phyloP scores from a whole-genome alignment of 2,888 invertebrate species.

The Lasioglossum figueresi region DNA sequence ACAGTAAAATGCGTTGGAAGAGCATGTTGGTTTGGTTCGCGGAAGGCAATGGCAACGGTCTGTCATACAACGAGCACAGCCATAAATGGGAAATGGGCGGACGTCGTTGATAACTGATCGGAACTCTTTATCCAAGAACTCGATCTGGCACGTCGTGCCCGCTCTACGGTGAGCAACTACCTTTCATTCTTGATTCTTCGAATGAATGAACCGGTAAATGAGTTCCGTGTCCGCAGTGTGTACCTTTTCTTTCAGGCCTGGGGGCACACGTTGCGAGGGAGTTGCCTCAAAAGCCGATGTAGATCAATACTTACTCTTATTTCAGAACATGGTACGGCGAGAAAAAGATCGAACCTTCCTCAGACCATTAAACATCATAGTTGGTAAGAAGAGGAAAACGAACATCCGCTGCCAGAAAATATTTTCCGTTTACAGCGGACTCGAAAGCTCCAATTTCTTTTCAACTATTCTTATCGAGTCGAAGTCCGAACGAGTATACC shows the following conservation, averaged over 20 bases:
- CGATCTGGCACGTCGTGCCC: slow-evolving; percentile 48
- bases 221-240: slow-evolving; percentile 47
- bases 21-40: slow-evolving; percentile 31
- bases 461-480: neutral
- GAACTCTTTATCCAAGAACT: slow-evolving; percentile 58
- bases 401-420: neutral
- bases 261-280: neutral
- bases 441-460: neutral
- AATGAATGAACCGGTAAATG: slow-evolving; percentile 67
- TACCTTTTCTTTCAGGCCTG: slow-evolving; percentile 30
- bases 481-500: neutral
- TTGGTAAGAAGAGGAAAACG: slow-evolving; percentile 10
- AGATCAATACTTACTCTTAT: slow-evolving; percentile 38
- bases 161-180: slow-evolving; percentile 54
- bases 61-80: slow-evolving; percentile 21
- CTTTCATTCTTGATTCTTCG: slow-evolving; percentile 60
- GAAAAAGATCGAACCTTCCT: slow-evolving; percentile 16
- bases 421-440: neutral
- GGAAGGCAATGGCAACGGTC: slow-evolving; percentile 44
- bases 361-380: slow-evolving; percentile 16
- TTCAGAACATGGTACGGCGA: neutral
- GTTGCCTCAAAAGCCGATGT: slow-evolving; percentile 32
- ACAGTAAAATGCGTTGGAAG: neutral
- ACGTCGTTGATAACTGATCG: slow-evolving; percentile 56
- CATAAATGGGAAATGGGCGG: slow-evolving; percentile 53